Conservation (phyloP, 2,113 vertebrate genomes). For the Vidua chalybeata region DNA sequence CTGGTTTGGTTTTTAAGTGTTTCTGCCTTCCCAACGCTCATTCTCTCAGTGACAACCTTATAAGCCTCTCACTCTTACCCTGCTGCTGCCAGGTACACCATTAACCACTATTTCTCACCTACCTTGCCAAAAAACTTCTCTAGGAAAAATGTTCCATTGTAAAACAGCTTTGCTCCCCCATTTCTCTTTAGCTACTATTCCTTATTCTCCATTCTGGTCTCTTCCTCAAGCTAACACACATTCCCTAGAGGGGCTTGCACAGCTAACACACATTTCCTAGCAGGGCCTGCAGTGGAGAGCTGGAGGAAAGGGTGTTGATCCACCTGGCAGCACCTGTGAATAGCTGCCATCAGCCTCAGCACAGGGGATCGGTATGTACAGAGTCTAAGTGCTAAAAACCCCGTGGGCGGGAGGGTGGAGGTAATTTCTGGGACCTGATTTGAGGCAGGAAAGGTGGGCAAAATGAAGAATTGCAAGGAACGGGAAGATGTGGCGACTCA, state of each 20-base stretch:
- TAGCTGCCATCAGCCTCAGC: not conserved
- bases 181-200: not conserved
- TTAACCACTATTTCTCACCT: not conserved
- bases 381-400: not conserved
- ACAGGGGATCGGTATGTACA: not conserved
- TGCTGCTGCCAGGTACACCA: not conserved
- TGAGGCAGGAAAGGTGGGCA: not conserved
- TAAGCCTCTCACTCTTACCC: not conserved
- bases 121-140: not conserved
- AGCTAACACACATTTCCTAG: not conserved
- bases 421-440: not conserved
- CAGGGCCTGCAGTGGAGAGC: not conserved
- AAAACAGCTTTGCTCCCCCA: not conserved
- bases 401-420: constrained; percentile 23
- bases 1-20: not conserved
- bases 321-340: not conserved
- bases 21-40: not conserved
- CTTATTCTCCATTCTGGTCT: not conserved
- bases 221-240: not conserved
- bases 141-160: not conserved
- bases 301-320: not conserved
- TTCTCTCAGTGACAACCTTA: not conserved
- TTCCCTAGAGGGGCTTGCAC: not conserved
- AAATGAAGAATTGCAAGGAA: not conserved
- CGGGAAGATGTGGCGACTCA: not conserved